Base-by-base conservation (phyloP, 2,888 invertebrate species). In the Trachelus troglodyta region DNA sequence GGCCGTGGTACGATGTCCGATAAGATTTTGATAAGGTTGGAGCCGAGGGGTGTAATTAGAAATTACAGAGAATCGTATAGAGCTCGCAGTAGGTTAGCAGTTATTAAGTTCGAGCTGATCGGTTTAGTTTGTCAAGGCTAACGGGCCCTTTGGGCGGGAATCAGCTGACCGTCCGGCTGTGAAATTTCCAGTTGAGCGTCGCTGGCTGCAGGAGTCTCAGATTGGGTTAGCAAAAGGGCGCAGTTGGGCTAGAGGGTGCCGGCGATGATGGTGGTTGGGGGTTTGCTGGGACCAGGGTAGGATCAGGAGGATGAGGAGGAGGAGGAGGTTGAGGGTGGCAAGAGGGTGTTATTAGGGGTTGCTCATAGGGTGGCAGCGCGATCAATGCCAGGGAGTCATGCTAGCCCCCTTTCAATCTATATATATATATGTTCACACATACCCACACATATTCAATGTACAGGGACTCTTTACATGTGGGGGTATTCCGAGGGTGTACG, bases 341-440 rank as follows among this genome's bases (percentile, higher is more conserved):
- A 83, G 86, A 84, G 86, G 85, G 87, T 87, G 89, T 90, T 91
- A 90, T 91, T 91, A 91, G 90, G 90, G 91, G 90, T 88, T 89
- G 89, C 89, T 89, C 90, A 89, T 90, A 87, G 90, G 91, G 91
- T 89, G 90, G 89, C 86, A 87, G 85, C 84, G 87, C 91, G 90
- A 91, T 91, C 91, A 90, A 91, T 91, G 90, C 90, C 87, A 87
- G 88, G 84, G 90, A 90, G 90, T 90, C 89, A 88, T 90, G 89
- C 89, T 87, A 87, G 84, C 86, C 86, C 86, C 85, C 87, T 73
- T 83, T 76, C 82, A 80, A 79, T 84, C 82, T 87, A 85, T 85
- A 12, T 12, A 73, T 75, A 56, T 75, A 76, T 75, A 33, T 56
- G 37, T 69, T 68, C 34, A n/a, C 73, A 15, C 74, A 75, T 56